phyloP scores from a whole-genome alignment of 1,140 invertebrate genomes.

The Lepidurus packardi region DNA sequence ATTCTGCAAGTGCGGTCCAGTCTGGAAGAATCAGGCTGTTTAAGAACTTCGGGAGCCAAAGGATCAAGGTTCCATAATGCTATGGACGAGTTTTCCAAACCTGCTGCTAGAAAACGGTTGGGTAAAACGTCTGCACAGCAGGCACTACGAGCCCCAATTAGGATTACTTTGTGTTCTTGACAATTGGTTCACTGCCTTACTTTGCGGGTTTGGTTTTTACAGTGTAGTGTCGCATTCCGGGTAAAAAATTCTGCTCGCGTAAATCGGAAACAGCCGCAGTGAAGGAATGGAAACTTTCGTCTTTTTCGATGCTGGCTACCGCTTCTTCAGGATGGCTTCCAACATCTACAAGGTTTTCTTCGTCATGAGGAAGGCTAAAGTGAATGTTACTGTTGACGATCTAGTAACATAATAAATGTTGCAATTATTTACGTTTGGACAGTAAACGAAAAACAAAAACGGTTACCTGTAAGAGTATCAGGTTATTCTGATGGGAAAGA shows the following conservation, averaged over 20 bases:
- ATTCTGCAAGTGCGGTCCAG: background rate
- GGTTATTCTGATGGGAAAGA: background rate
- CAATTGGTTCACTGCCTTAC: background rate
- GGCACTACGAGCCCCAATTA: background rate
- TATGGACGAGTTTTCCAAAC: background rate
- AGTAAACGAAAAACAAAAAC: too few relatives aligned
- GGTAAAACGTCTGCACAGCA: background rate
- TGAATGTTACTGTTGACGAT: background rate
- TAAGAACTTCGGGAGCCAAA: background rate
- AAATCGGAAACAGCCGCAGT: background rate
- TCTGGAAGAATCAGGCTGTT: background rate
- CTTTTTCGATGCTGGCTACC: background rate
- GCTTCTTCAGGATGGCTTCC: background rate
- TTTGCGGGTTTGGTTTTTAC: background rate
- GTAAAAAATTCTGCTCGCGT: background rate
- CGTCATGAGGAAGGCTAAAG: background rate
- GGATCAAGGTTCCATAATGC: constrained; percentile 9
- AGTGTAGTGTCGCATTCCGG: background rate
- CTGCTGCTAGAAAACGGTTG: background rate
- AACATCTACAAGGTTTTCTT: background rate
- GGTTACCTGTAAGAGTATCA: background rate
- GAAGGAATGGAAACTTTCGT: background rate
- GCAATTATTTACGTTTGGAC: background rate
- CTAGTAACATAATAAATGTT: background rate
- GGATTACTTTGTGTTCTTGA: background rate